Conservation (phyloP, 2,113 vertebrate genomes). For the Pithys albifrons region DNA sequence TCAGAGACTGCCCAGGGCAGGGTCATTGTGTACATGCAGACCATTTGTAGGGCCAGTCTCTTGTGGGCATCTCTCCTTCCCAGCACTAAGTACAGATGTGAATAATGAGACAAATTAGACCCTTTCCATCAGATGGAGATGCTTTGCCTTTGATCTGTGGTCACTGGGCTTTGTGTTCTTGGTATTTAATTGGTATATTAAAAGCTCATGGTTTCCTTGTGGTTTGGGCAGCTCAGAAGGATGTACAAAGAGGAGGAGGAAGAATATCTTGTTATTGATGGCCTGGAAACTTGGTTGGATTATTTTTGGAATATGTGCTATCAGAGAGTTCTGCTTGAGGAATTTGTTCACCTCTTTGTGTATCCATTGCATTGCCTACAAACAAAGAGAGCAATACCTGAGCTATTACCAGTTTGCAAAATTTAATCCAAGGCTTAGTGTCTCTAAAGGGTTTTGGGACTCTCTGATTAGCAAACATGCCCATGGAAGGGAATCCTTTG, state of each 20-base stretch:
- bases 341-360: not conserved
- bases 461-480: not conserved
- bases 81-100: not conserved
- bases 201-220: not conserved
- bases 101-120: not conserved
- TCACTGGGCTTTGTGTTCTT: not conserved
- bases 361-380: not conserved
- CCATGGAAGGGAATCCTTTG: not conserved
- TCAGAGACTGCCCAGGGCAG: not conserved
- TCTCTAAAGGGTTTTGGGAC: not conserved
- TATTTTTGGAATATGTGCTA: not conserved
- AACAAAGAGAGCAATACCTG: not conserved
- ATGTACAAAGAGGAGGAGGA: not conserved
- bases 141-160: not conserved
- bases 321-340: not conserved
- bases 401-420: not conserved
- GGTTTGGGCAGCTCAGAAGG: not conserved
- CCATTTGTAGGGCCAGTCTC: not conserved
- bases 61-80: not conserved
- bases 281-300: not conserved
- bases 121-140: not conserved
- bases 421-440: not conserved
- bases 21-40: not conserved
- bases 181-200: conserved; percentile 9
- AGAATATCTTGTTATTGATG: not conserved